Evolutionary conservation across 2,888 invertebrate genomes (phyloP).

Genomic region (Resseliella maxima): DNA sequence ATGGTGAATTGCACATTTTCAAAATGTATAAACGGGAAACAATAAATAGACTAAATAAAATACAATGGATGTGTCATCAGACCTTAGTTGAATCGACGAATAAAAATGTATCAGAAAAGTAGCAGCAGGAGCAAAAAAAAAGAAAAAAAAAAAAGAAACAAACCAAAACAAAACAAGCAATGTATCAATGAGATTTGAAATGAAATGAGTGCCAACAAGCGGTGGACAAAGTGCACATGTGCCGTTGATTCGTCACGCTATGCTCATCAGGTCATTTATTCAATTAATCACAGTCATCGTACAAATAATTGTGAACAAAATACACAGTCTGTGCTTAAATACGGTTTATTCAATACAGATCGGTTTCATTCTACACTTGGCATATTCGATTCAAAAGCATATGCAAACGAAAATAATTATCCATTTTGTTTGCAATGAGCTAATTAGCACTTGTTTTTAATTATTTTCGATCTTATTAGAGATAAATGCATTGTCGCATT

Average conservation of each 20-base stretch:
- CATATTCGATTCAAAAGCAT: no score
- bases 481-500: no score
- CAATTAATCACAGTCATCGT: background rate
- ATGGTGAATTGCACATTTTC: conserved; percentile 5
- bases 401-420: no score
- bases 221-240: background rate
- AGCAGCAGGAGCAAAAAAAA: no score
- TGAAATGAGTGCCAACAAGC: conserved; percentile 6
- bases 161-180: background rate
- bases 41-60: conserved; percentile 22
- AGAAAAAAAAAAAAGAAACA: no score
- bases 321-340: no score
- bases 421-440: no score
- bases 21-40: conserved; percentile 1
- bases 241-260: background rate
- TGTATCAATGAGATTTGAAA: background rate
- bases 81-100: background rate
- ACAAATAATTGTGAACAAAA: background rate
- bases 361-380: background rate
- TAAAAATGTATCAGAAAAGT: no score
- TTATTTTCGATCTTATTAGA: no score
- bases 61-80: conserved; percentile 1
- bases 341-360: no score
- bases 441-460: no score
- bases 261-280: background rate